These are phyloP conservation scores for Caenorhabditis sulstoni DNA, from an alignment of 2,888 invertebrate genomes.

Conservation along the genomic window DNA sequence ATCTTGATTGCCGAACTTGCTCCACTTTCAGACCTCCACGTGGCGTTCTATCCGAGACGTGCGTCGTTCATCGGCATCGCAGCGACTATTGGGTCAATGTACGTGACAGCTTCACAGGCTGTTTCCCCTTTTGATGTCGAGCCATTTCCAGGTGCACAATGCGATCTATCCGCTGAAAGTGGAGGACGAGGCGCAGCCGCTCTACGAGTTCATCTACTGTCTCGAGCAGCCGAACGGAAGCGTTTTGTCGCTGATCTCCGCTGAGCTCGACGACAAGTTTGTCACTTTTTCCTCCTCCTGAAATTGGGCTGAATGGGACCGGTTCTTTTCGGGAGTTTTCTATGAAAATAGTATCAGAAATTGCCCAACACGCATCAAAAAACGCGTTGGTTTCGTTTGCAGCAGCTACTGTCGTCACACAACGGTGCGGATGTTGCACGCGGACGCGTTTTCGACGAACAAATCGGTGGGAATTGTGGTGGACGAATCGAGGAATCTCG, in stretches of 20 bases:
- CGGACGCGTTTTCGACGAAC: slow-evolving; percentile 62
- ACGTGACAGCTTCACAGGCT: not conserved
- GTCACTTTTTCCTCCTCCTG: too few species aligned
- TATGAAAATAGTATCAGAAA: too few species aligned
- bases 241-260: slow-evolving; percentile 18
- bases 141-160: slow-evolving; percentile 57
- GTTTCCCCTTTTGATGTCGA: not conserved
- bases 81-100: slow-evolving; percentile 57
- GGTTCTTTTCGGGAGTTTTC: too few species aligned
- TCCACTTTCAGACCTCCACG: slow-evolving; percentile 16
- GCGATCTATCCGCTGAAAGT: slow-evolving; percentile 57
- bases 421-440: slow-evolving; percentile 24
- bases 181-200: slow-evolving; percentile 28
- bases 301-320: too few species aligned
- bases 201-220: slow-evolving; percentile 57
- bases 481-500: slow-evolving; percentile 66
- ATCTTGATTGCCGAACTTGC: not conserved
- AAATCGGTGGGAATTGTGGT: slow-evolving; percentile 72
- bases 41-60: slow-evolving; percentile 5
- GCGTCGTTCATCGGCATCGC: slow-evolving; percentile 14
- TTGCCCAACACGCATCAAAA: too few species aligned
- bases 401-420: slow-evolving; percentile 35
- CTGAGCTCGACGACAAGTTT: slow-evolving; percentile 31
- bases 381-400: slow-evolving; percentile 6
- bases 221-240: slow-evolving; percentile 34